Evolutionary conservation across 2,797 vertebrate genomes (phyloP), one percentile per base, ranked within the genome.

Genomic region (Danio albolineatus): DNA sequence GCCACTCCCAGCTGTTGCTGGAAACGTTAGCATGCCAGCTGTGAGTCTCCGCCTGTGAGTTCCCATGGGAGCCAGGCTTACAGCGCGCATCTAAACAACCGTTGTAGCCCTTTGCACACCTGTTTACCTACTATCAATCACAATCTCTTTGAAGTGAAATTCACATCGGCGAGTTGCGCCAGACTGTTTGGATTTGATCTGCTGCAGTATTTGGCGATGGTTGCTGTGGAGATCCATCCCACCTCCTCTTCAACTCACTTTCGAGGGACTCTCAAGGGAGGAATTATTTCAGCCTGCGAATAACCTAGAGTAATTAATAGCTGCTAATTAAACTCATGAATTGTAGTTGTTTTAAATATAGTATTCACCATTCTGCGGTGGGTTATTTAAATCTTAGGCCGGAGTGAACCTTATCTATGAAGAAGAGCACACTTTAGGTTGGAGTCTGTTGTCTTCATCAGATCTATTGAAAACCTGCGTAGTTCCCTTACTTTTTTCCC

Each of bases 1-100:
- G 72, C 76, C 66, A 53, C 59, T 56, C 73, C 78, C 66, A 77
- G 76, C 77, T 70, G 66, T 38, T 14, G 60, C 67, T 79, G 62
- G 57, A 83, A 79, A 82, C 21, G 46, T 82, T 85, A 62, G 76
- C 73, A 66, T 71, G 62, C 54, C 71, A 72, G 65, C 78, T 80
- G 73, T 73, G 82, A 66, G 60, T 36, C 44, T 67, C 59, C 3
- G 39, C 60, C 36, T 13, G 44, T 12, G 16, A 9, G 44, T 72
- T 77, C 66, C 69, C 82, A 38, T 41, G 66, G 73, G 73, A 73
- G 67, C 38, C 19, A 5, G 19, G 54, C 67, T 43, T 64, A 72
- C 64, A 48, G 65, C 14, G 13, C 13, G 46, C 53, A 72, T 70
- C 64, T 62, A 79, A 75, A 75, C 57, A 75, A 56, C 36, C 17